These are phyloP conservation scores for Xenopus borealis DNA, from an alignment of 2,113 vertebrate species.

Conservation along the genomic window DNA sequence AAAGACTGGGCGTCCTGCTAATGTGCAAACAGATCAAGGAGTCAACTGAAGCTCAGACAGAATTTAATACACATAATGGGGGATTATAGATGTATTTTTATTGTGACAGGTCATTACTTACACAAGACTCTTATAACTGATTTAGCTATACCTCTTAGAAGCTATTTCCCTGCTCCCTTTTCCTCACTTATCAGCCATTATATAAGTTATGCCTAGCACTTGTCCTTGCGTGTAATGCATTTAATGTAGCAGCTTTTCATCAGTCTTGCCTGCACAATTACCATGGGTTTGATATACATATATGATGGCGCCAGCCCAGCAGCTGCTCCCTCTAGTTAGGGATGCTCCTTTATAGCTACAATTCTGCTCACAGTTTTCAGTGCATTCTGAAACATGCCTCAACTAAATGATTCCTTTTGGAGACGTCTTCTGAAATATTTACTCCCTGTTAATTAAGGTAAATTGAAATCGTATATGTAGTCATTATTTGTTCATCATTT, in stretches of 20 bases:
- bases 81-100: background rate
- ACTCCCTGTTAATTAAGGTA: too few relatives aligned
- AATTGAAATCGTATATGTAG: too few relatives aligned
- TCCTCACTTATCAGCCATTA: constrained; percentile 20
- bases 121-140: background rate
- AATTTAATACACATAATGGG: constrained; percentile 12
- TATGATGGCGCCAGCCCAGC: constrained; percentile 3
- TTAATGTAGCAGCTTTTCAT: constrained; percentile 24
- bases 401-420: too few relatives aligned
- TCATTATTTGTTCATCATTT: too few relatives aligned
- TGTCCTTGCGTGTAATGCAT: background rate
- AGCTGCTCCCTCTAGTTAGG: constrained; percentile 5
- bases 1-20: background rate
- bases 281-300: background rate
- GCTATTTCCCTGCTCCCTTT: constrained; percentile 13
- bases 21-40: background rate
- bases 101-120: constrained; percentile 27
- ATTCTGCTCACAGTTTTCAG: too few relatives aligned
- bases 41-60: background rate
- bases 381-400: too few relatives aligned
- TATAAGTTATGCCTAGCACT: constrained; percentile 12
- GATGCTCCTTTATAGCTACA: background rate
- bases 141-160: constrained; percentile 13
- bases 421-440: too few relatives aligned
- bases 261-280: constrained; percentile 4